Evolutionary conservation across 2,797 vertebrate species (phyloP).

Genomic region (Pseudocheirus occidentalis): DNA sequence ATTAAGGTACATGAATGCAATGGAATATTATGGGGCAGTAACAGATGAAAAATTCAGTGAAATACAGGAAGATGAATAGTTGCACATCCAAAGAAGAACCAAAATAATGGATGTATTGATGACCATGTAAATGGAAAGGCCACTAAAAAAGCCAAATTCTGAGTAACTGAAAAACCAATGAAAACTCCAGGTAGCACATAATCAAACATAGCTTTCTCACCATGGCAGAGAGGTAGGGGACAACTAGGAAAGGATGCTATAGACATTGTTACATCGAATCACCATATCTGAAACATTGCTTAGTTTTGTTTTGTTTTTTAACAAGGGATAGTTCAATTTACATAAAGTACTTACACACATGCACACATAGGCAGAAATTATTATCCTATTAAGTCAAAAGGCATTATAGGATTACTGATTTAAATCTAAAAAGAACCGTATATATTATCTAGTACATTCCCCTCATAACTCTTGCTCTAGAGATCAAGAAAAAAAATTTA

Average conservation of each 20-base stretch:
- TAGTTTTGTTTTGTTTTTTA: background rate
- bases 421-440: background rate
- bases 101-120: background rate
- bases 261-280: background rate
- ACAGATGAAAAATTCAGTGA: background rate
- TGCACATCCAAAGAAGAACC: background rate
- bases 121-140: background rate
- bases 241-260: background rate
- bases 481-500: too few species aligned
- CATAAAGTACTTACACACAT: background rate
- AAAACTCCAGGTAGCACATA: background rate
- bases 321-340: background rate
- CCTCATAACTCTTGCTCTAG: background rate
- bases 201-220: background rate
- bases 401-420: background rate
- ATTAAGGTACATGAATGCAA: background rate
- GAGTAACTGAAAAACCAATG: background rate
- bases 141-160: background rate
- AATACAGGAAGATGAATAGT: background rate
- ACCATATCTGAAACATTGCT: background rate
- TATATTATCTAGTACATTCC: background rate
- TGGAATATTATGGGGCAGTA: background rate
- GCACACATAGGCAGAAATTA: background rate
- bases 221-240: background rate
- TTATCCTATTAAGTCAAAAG: background rate